Evolutionary conservation across 2,888 invertebrate species (phyloP), one percentile per base, ranked within the genome.

Genomic region (Cheilosia urbana): DNA sequence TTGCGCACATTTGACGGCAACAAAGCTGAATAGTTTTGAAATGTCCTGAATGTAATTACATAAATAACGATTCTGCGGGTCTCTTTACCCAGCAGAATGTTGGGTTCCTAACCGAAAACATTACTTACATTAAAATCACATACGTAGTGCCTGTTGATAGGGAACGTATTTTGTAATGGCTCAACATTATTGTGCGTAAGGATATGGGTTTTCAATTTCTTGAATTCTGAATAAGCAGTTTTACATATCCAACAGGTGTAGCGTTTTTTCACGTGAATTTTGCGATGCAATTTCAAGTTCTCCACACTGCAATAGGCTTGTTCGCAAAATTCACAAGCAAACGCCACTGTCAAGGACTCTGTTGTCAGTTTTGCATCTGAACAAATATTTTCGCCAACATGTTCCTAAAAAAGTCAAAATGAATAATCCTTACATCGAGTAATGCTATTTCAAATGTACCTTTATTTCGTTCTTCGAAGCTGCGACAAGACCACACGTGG

Each of bases 261-360:
- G 11, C 17, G 1, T 2, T 82, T 73, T 3, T 58, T 71, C 1
- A 34, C 40, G 45, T 90, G 89, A 11, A 88, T 84, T 5, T 88
- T 77, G 0, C 92, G 90, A 88, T 92, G 92, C 0, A 80, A 47
- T 3, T 89, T 88, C 37, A 92, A 81, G 60, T 89, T 88, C 0
- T 84, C 65, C 6, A 88, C 88, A 13, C 85, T 82, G 51, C 89
- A 89, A 66, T 88, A 92, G 71, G 91, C 90, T 2, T 88, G 34
- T 2, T 90, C 90, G 73, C 92, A 92, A 77, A 88, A 91, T 87
- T 92, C 91, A 73, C 92, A 92, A 0, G 89, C 82, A 63, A 89
- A 91, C 7, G 89, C 90, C 60, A 88, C 75, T n/a, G 58, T 84
- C 34, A 85, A 45, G 13, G 53, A 17, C 34, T 84, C 71, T 2